Evolutionary conservation across 2,113 vertebrate genomes (phyloP).

Genomic region (Antechinus flavipes): DNA sequence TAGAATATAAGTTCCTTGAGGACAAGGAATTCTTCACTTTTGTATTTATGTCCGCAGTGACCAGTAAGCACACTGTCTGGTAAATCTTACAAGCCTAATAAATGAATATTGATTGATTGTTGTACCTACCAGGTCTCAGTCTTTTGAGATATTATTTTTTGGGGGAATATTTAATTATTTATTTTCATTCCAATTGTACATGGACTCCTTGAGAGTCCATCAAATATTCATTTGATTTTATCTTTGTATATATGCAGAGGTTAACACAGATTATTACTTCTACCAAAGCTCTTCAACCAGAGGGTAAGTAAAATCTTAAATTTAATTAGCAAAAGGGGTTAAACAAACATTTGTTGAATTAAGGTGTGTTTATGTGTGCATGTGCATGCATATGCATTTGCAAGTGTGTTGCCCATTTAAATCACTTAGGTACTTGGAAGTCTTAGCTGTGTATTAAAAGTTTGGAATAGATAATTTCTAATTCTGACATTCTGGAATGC

Average conservation of each 20-base stretch:
- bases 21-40: background rate
- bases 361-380: background rate
- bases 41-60: background rate
- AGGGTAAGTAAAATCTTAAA: background rate
- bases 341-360: background rate
- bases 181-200: background rate
- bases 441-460: background rate
- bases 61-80: background rate
- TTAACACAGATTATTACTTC: background rate
- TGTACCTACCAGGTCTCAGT: background rate
- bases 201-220: background rate
- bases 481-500: background rate
- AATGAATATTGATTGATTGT: background rate
- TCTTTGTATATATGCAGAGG: background rate
- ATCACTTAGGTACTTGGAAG: background rate
- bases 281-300: background rate
- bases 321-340: background rate
- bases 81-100: background rate
- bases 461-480: background rate
- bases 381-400: background rate
- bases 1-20: background rate
- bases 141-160: background rate
- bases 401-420: background rate
- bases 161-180: background rate
- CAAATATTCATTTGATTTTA: background rate